These are phyloP conservation scores for Apostichopus japonicus DNA, from an alignment of 35 echinoderm and acorn worm species.

Conservation along the genomic window DNA sequence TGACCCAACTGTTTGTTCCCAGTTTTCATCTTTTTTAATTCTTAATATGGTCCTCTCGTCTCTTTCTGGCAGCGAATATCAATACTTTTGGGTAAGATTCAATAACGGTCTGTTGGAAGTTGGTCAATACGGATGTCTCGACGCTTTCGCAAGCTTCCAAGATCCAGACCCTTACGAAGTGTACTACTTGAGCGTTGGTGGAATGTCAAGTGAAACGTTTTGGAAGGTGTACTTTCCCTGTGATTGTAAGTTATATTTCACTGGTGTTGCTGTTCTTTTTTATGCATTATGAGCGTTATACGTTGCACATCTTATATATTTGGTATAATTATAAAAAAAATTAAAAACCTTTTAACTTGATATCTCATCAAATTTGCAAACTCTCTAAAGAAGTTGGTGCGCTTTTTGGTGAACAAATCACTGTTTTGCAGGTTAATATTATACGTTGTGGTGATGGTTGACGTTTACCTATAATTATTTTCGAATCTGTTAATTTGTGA, in stretches of 20 bases:
- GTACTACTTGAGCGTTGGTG: conserved; percentile 20
- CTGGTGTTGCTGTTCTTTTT: not conserved
- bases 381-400: not conserved
- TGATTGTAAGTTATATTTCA: not conserved
- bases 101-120: conserved; percentile 23
- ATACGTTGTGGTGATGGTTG: no score
- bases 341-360: not conserved
- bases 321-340: not conserved
- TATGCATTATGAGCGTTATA: no score
- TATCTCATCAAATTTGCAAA: not conserved
- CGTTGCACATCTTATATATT: not conserved
- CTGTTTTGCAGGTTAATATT: no score
- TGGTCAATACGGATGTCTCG: conserved; percentile 14
- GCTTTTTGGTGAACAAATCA: no score
- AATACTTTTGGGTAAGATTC: conserved; percentile 41
- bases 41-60: no score
- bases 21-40: no score
- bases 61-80: conserved; percentile 26
- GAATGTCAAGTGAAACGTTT: not conserved
- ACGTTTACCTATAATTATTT: no score
- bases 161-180: conserved; percentile 20
- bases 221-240: conserved; percentile 44
- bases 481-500: no score
- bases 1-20: no score
- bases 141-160: not conserved